Percentiles rank a stretch among this genome's conserved stretches.
Evolutionary conservation across 1,140 invertebrate species (phyloP).

Genomic region (Drosophila eugracilis): DNA sequence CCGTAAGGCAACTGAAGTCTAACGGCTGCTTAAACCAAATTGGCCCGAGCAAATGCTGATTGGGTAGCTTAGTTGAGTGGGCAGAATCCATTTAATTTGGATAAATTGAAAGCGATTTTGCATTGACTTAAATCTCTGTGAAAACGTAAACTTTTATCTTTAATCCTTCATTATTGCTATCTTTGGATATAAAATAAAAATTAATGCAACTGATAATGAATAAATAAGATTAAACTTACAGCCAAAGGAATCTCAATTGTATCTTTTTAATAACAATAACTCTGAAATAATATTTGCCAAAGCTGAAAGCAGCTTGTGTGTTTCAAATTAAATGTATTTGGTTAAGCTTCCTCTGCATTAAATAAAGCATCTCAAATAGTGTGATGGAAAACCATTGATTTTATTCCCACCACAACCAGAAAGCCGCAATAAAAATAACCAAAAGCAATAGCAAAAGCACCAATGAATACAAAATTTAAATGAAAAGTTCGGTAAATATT

Average conservation of each 20-base stretch:
- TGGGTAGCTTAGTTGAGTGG: not conserved
- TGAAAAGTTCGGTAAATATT: not conserved
- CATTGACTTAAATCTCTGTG: not conserved
- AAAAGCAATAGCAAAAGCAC: too few species aligned
- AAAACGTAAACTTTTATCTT: not conserved
- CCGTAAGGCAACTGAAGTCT: slow-evolving; percentile 12
- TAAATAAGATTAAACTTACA: too few species aligned
- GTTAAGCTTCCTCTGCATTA: too few species aligned
- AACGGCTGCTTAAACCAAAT: slow-evolving; percentile 21
- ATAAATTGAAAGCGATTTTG: slow-evolving; percentile 1
- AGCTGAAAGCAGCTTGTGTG: not conserved
- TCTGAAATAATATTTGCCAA: not conserved
- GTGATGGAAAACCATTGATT: too few species aligned
- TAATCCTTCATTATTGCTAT: not conserved
- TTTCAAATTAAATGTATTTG: too few species aligned
- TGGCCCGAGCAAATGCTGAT: slow-evolving; percentile 11
- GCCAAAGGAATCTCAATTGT: not conserved
- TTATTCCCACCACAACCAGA: too few species aligned
- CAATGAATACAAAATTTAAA: not conserved
- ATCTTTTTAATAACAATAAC: not conserved
- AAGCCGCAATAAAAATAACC: too few species aligned
- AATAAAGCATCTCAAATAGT: too few species aligned
- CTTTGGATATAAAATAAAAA: too few species aligned
- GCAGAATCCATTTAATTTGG: slow-evolving; percentile 6
- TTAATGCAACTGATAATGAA: too few species aligned